Evolutionary conservation across 2,797 vertebrate species (phyloP).

Genomic region (Schizothorax lantsangensis): DNA sequence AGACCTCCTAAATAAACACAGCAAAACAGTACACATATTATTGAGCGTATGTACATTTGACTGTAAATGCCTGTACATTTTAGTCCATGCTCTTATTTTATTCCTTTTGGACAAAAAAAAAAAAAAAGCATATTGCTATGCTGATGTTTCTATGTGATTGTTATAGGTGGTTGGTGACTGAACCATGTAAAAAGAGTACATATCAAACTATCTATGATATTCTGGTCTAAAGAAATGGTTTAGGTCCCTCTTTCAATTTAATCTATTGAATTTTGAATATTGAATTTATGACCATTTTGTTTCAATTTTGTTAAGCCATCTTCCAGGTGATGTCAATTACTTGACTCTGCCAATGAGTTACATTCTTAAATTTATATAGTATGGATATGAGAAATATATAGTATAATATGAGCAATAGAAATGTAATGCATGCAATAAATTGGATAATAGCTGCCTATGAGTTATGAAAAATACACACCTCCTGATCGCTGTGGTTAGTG

Average conservation of each 20-base stretch:
- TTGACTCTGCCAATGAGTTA: background rate
- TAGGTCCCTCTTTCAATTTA: background rate
- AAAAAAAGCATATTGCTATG: background rate
- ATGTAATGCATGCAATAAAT: background rate
- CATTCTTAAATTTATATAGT: background rate
- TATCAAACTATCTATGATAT: background rate
- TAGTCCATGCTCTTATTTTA: background rate
- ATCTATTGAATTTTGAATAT: background rate
- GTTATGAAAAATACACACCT: conserved; percentile 64
- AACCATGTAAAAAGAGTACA: background rate
- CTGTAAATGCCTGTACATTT: background rate
- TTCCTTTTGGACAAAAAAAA: background rate
- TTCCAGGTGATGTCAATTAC: background rate
- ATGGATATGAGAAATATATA: background rate
- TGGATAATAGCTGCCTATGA: background rate
- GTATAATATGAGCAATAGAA: background rate
- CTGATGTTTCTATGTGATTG: background rate
- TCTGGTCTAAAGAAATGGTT: background rate
- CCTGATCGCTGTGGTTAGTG: conserved; percentile 75
- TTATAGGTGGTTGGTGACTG: background rate
- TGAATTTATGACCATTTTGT: background rate
- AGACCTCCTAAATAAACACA: conserved; percentile 82
- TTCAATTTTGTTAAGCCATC: background rate
- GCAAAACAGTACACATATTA: conserved; percentile 23
- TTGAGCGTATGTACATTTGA: too few species aligned